Evolutionary conservation across 2,797 vertebrate genomes (phyloP), one percentile per base, ranked within the genome.

Genomic region (Merluccius polli): DNA sequence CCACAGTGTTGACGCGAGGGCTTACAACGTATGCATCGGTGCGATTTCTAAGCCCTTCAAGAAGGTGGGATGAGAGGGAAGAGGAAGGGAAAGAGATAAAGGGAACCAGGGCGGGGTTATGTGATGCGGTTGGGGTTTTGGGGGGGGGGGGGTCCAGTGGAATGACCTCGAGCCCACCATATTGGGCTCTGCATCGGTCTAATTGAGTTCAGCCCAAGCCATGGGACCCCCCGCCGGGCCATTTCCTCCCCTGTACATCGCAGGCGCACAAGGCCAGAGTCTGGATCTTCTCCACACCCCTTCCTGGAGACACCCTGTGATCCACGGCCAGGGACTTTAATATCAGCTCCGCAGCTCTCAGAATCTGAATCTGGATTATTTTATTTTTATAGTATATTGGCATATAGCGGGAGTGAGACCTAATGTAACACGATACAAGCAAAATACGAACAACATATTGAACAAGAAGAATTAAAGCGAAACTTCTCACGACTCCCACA

Each of bases 171-270:
- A 77, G 82, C 83, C 83, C 84, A 88, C 85, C 87, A 84, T 90
- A 90, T 92, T 91, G 90, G 85, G 90, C 90, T 91, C 89, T 85
- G 48, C 48, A 1, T 9, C 85, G 83, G 79, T 83, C 85, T 92
- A 91, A 92, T 91, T 92, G 86, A 88, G 4, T 80, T 88, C 78
- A 79, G 86, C 86, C 86, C 87, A 81, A 88, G 73, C 84, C 79
- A 75, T 4, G 48, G 11, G 48, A 21, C 48, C 38, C 32, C n/a
- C 38, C 38, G n/a, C n/a, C 77, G 41, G 90, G 89, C 86, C 87
- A 86, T 80, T 79, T 75, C 82, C 15, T 48, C 41, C 41, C 73
- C 70, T 78, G 81, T 83, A 76, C 75, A 63, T 52, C 79, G 82
- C 21, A 81, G 79, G 79, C 30, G 9, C 48, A 10, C 77, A 79